Percentiles rank a stretch among this genome's conserved stretches.
phyloP scores from a whole-genome alignment of 2,888 invertebrate genomes.

The Callimorpha dominula region DNA sequence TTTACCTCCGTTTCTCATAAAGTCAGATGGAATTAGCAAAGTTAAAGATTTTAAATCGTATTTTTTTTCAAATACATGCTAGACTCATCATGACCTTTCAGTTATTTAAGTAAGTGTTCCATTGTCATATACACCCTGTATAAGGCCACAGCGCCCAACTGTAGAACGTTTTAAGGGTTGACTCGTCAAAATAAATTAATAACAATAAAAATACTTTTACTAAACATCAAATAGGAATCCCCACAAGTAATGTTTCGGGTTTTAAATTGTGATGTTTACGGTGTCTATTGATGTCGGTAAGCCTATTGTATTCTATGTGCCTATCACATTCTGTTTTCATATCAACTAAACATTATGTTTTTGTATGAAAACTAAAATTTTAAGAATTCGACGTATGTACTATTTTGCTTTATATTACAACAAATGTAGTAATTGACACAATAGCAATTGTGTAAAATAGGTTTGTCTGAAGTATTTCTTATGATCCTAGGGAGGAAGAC shows the following conservation, averaged over 20 bases:
- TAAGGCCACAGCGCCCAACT: too few relatives aligned
- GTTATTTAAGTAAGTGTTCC: too few relatives aligned
- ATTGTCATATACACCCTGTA: too few relatives aligned
- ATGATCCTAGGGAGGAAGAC: neutral
- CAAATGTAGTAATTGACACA: neutral
- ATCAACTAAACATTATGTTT: neutral
- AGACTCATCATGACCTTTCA: too few relatives aligned
- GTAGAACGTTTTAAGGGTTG: neutral
- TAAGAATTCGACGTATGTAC: neutral
- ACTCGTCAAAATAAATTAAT: neutral
- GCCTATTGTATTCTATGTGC: neutral
- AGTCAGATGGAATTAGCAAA: too few relatives aligned
- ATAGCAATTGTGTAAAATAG: neutral
- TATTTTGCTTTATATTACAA: neutral
- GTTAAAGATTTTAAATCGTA: too few relatives aligned
- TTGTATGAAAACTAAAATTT: neutral
- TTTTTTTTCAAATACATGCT: too few relatives aligned
- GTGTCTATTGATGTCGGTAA: neutral
- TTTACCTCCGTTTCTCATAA: too few relatives aligned
- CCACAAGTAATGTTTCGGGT: neutral
- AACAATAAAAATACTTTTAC: neutral
- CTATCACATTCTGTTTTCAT: neutral
- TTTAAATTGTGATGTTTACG: neutral
- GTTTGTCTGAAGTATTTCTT: neutral
- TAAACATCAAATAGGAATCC: too few relatives aligned